These are phyloP conservation scores for Ips typographus DNA, from an alignment of 1,140 invertebrate genomes.

Conservation along the genomic window DNA sequence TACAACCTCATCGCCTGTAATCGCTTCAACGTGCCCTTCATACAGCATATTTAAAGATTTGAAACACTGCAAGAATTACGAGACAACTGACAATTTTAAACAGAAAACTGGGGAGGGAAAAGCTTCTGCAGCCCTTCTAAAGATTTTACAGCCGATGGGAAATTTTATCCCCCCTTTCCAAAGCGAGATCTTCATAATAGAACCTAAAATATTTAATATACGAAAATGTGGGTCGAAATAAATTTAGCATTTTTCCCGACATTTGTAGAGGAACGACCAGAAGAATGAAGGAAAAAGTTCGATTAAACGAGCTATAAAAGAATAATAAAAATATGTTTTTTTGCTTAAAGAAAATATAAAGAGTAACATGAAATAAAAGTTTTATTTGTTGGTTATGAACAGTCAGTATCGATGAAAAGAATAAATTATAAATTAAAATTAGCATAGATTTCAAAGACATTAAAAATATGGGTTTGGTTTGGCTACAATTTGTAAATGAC, in stretches of 20 bases:
- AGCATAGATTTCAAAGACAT: no score
- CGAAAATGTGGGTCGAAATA: slow-evolving; percentile 23
- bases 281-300: slow-evolving; percentile 11
- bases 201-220: slow-evolving; percentile 33
- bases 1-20: slow-evolving; percentile 24
- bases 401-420: no score
- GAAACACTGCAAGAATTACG: slow-evolving; percentile 7
- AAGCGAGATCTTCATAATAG: slow-evolving; percentile 26
- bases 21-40: slow-evolving; percentile 19
- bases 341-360: no score
- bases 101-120: no score
- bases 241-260: slow-evolving; percentile 19
- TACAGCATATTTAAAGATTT: slow-evolving; percentile 1
- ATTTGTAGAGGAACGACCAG: slow-evolving; percentile 14
- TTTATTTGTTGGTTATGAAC: no score
- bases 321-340: no score
- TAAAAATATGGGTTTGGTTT: no score
- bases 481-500: no score
- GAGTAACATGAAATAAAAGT: no score
- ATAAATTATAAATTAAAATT: no score
- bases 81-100: neutral
- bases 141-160: slow-evolving; percentile 18
- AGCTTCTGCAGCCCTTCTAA: neutral
- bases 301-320: no score
- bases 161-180: slow-evolving; percentile 10